Evolutionary conservation across 2,888 invertebrate genomes (phyloP).

Genomic region (Zonitis immaculata): DNA sequence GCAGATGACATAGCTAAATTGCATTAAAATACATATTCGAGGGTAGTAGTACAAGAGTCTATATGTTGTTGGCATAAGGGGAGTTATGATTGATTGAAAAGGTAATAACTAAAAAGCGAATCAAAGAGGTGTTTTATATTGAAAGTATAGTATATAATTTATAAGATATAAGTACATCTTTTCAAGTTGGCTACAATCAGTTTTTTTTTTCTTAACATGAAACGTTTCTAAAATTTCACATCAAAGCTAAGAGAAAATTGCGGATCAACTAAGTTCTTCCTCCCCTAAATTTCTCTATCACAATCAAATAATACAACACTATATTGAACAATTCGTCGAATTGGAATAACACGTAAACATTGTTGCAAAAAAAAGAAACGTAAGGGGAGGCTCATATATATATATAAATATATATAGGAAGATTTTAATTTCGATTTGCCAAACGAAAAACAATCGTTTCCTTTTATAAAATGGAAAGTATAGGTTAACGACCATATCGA

Average conservation of each 20-base stretch:
- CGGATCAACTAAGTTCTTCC: slow-evolving; percentile 22
- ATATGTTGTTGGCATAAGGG: slow-evolving; percentile 18
- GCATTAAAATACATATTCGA: slow-evolving; percentile 5
- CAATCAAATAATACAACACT: slow-evolving; percentile 26
- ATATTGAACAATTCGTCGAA: slow-evolving; percentile 15
- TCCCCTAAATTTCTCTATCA: not conserved
- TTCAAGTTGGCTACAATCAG: slow-evolving; percentile 22
- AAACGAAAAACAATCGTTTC: slow-evolving; percentile 22
- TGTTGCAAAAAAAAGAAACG: slow-evolving; percentile 4
- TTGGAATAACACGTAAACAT: slow-evolving; percentile 23
- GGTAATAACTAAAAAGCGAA: slow-evolving; percentile 21
- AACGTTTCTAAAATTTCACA: slow-evolving; percentile 27
- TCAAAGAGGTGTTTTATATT: slow-evolving; percentile 20
- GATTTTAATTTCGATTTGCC: slow-evolving; percentile 32
- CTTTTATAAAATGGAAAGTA: slow-evolving; percentile 23
- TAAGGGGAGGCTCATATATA: too few relatives aligned
- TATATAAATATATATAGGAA: too few relatives aligned
- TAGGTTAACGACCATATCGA: slow-evolving; percentile 24
- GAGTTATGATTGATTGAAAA: slow-evolving; percentile 18
- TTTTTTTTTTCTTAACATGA: slow-evolving; percentile 21
- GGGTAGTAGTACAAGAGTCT: slow-evolving; percentile 3
- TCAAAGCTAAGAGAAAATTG: slow-evolving; percentile 28
- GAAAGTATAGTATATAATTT: not conserved
- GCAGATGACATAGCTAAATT: slow-evolving; percentile 17
- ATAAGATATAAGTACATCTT: slow-evolving; percentile 15